Evolutionary conservation across 2,888 invertebrate species (phyloP), one percentile per base, ranked within the genome.

Genomic region (Nemapogon koenigi): DNA sequence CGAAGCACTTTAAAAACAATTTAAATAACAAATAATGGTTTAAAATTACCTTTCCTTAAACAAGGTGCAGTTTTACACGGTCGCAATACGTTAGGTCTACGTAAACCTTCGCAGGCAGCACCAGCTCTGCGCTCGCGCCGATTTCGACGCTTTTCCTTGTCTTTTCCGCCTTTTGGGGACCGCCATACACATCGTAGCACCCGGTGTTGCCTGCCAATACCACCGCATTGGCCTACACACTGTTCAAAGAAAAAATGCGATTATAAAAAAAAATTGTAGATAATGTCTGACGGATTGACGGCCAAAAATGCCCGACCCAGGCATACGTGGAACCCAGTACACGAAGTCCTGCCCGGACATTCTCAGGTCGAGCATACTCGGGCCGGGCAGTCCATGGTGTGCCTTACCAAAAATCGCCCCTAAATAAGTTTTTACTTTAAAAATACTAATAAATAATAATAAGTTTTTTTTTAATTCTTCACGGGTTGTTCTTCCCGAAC

Each of bases 171-270:
- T 16, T 27, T 48, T 14, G 88, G 90, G 4, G 89, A 88, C 51
- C 86, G 88, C 97, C 97, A 98, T 44, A 96, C 92, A 68, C 97
- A 97, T 52, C 91, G 91, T 40, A 97, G 76, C 48, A 90, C 88
- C 49, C 97, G 84, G 59, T 94, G 93, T 64, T 93, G 91, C 38
- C 91, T 87, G 1, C 97, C 96, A 70, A 22, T 81, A 67, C 38
- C 82, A 28, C 89, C 91, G 61, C 97, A 97, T 0, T 83, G 76
- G 15, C 92, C 92, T 48, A 90, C 85, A 62, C 97, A 97, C 94
- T 94, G 65, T n/a, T n/a, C n/a, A n/a, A n/a, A n/a, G n/a, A n/a
- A n/a, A n/a, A n/a, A n/a, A n/a, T n/a, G n/a, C n/a, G n/a, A n/a
- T n/a, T n/a, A n/a, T n/a, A n/a, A n/a, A n/a, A n/a, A n/a, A n/a